Evolutionary conservation across 23 tunicate genomes (phyloP), one percentile per base, ranked within the genome.

Genomic region (Phallusia fumigata): DNA sequence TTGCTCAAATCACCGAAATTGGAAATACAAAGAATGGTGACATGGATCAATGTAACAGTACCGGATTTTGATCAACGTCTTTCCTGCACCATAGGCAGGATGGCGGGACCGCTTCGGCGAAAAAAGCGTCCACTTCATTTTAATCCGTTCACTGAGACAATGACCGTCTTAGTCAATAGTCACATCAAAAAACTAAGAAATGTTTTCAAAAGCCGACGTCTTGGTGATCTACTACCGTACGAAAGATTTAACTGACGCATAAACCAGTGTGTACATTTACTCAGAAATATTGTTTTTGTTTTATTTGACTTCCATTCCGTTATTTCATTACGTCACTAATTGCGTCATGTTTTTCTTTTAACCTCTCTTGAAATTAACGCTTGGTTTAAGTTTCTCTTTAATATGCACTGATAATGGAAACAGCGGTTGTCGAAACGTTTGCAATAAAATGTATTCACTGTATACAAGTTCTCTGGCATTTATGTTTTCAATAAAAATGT

Each of bases 31-130:
- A 77, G 40, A 22, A 77, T 88, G 32, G 31, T 50, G 31, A 65
- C 36, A n/a, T 88, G 85, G 18, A 80, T 88, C 21, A 52, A 83
- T 21, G 22, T 64, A 15, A 74, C 79, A 19, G 65, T 86, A 10
- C 3, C 65, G 0, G 47, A 86, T 36, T 32, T 86, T 0, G 45
- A 65, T 15, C 76, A 79, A 19, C 89, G 89, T 0, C 45, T 86
- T 18, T 8, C 33, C 6, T 86, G 89, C 35, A 5, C 74, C n/a
- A 24, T 35, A 73, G 19, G 32, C n/a, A 80, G 35, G 13, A 33
- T 79, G 16, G 35, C 72, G 5, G 89, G 89, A 31, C 40, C 28
- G 44, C 72, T 79, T 76, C 65, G 65, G 11, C 36, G 89, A 47
- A 50, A 73, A 21, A 53, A 52, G 0, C 28, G 69, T 21, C 26